Evolutionary conservation across 2,888 invertebrate species (phyloP).

Genomic region (Molanna angustata): DNA sequence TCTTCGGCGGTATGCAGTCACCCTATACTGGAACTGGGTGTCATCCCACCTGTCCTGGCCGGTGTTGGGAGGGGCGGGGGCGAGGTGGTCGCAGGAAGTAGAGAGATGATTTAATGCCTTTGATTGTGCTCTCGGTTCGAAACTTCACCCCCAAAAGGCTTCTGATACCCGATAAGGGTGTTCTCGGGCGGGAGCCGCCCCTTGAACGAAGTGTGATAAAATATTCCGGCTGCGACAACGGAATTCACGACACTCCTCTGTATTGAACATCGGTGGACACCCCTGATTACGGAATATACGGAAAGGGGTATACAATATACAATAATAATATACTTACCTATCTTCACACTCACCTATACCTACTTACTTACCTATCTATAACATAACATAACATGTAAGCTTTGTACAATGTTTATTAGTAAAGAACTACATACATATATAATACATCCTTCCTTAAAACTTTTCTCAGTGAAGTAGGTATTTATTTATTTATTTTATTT

Average conservation of each 20-base stretch:
- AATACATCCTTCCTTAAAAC: no score
- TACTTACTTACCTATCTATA: no score
- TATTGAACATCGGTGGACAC: slow-evolving; percentile 24
- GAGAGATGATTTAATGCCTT: slow-evolving; percentile 34
- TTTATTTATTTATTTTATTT: no score
- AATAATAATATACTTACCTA: no score
- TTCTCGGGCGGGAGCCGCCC: slow-evolving; percentile 17
- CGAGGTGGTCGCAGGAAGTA: slow-evolving; percentile 31
- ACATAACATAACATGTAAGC: no score
- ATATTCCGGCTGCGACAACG: slow-evolving; percentile 28
- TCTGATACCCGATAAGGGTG: slow-evolving; percentile 31
- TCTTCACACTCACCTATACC: no score
- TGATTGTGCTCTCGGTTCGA: slow-evolving; percentile 34
- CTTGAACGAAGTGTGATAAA: slow-evolving; percentile 32
- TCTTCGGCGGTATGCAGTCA: slow-evolving; percentile 8
- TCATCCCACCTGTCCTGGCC: slow-evolving; percentile 26
- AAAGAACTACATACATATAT: no score
- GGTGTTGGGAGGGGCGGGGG: slow-evolving; percentile 2
- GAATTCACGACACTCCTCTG: slow-evolving; percentile 23
- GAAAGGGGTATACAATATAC: neutral
- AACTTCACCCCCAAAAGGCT: slow-evolving; percentile 31
- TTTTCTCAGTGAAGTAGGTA: no score
- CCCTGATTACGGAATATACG: slow-evolving; percentile 17
- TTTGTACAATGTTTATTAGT: no score
- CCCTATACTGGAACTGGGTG: slow-evolving; percentile 18